Conservation (phyloP, 2,888 invertebrate genomes). For the Hipparchia semele region DNA sequence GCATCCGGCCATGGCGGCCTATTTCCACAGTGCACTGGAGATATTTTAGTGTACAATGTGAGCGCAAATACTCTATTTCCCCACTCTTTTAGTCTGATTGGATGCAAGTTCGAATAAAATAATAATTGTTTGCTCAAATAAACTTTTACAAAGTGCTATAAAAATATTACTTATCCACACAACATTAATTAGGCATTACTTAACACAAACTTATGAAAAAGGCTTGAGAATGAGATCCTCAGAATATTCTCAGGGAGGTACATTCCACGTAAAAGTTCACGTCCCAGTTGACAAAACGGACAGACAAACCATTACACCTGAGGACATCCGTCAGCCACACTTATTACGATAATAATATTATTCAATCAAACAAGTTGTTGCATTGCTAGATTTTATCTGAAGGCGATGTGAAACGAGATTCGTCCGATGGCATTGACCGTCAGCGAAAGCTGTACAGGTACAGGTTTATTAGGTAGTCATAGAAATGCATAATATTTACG, state of each 20-base stretch:
- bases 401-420: conserved; percentile 47
- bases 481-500: conserved; percentile 1
- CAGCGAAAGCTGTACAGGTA: conserved; percentile 58
- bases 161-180: no score
- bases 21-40: no score
- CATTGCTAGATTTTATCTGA: conserved; percentile 33
- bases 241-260: conserved; percentile 1
- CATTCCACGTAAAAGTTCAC: conserved; percentile 6
- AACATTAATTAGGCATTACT: no score
- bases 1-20: no score
- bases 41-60: no score
- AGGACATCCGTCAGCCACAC: conserved; percentile 13
- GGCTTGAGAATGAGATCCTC: background rate
- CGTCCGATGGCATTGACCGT: conserved; percentile 65
- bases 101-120: no score
- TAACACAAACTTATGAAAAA: background rate
- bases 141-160: no score
- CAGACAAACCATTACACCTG: conserved; percentile 17
- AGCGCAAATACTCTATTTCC: no score
- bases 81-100: no score
- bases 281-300: conserved; percentile 14
- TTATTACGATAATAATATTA: conserved; percentile 29
- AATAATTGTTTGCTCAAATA: no score
- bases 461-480: conserved; percentile 25
- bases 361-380: conserved; percentile 38